phyloP scores from a whole-genome alignment of 1,140 invertebrate genomes.

The Zaprionus davidi region DNA sequence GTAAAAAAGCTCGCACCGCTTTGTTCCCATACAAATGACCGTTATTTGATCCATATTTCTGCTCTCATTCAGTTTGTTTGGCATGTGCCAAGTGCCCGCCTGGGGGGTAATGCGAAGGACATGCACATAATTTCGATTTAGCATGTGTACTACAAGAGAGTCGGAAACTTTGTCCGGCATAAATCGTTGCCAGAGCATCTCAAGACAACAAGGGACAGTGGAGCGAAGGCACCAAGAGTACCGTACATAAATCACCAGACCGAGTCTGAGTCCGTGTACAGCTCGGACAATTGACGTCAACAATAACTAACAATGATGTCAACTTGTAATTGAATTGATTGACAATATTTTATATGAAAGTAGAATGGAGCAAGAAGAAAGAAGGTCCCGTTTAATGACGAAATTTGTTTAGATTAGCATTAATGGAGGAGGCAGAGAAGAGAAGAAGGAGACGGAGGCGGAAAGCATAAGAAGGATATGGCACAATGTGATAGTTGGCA shows the following conservation, averaged over 20 bases:
- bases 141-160: neutral
- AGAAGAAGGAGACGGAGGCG: constrained; percentile 38
- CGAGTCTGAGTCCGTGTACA: neutral
- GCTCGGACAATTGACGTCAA: constrained; percentile 76
- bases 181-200: constrained; percentile 1
- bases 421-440: constrained; percentile 48
- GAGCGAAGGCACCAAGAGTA: neutral
- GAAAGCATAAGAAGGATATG: neutral
- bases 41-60: constrained; percentile 8
- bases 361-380: constrained; percentile 28
- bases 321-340: constrained; percentile 84
- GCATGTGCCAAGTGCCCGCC: neutral
- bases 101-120: neutral
- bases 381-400: constrained; percentile 60
- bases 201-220: constrained; percentile 2
- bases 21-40: constrained; percentile 1
- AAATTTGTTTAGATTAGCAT: constrained; percentile 84
- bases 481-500: constrained; percentile 26
- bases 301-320: constrained; percentile 83
- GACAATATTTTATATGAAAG: constrained; percentile 82
- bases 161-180: constrained; percentile 1
- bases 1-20: neutral
- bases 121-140: neutral
- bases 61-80: neutral
- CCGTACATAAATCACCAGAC: constrained; percentile 13